Conservation (phyloP, 2,888 invertebrate species). For the Eudemis profundana region DNA sequence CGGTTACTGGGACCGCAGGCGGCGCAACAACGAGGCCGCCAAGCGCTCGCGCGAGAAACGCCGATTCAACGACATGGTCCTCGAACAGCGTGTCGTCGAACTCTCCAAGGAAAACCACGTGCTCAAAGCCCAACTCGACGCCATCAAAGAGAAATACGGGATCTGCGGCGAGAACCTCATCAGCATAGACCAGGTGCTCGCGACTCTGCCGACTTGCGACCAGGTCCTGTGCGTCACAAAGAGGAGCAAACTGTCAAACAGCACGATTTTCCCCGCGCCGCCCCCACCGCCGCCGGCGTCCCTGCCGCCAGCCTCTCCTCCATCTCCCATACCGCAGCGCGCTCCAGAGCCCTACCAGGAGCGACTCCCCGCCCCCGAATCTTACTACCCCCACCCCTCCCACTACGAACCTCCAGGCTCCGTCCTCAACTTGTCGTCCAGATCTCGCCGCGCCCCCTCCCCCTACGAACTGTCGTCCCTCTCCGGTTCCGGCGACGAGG, state of each 20-base stretch:
- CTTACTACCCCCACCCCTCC: conserved; percentile 82
- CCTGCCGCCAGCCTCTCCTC: conserved; percentile 78
- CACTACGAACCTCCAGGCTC: conserved; percentile 87
- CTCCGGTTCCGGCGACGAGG: conserved; percentile 86
- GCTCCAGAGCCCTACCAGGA: conserved; percentile 82
- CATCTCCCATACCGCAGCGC: conserved; percentile 83
- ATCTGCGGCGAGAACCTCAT: conserved; percentile 94
- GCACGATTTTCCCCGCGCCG: conserved; percentile 84
- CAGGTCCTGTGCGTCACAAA: conserved; percentile 94
- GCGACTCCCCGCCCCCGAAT: conserved; percentile 76
- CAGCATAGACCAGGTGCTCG: conserved; percentile 95
- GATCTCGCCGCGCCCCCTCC: conserved; percentile 87
- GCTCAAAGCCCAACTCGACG: conserved; percentile 95
- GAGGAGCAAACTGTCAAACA: conserved; percentile 83
- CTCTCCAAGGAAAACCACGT: conserved; percentile 98
- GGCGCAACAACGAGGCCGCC: conserved; percentile 98
- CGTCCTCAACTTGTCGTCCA: conserved; percentile 90
- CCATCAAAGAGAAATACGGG: conserved; percentile 96
- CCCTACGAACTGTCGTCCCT: conserved; percentile 94
- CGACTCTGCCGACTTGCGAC: conserved; percentile 93
- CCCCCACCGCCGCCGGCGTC: conserved; percentile 81
- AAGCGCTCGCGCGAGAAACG: conserved; percentile 98
- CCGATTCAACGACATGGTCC: conserved; percentile 97
- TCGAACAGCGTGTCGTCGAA: conserved; percentile 97
- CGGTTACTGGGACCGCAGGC: conserved; percentile 98